These are phyloP conservation scores for Myioborus miniatus DNA, from an alignment of 2,797 vertebrate genomes.

Conservation along the genomic window DNA sequence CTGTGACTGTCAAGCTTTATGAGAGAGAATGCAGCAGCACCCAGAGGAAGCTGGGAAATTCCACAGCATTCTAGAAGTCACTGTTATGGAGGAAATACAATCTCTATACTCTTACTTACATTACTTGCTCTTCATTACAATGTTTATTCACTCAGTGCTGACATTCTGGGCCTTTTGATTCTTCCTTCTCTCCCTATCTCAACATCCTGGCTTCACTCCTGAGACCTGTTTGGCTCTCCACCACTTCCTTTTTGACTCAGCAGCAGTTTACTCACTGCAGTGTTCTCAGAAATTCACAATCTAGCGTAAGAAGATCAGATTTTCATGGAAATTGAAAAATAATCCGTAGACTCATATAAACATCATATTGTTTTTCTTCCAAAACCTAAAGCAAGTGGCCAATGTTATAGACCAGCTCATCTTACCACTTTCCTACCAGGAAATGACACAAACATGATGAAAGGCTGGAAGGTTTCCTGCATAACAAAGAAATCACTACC, in stretches of 20 bases:
- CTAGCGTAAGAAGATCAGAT: background rate
- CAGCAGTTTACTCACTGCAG: background rate
- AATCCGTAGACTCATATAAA: background rate
- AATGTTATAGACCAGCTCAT: background rate
- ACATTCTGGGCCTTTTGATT: background rate
- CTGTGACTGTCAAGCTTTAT: background rate
- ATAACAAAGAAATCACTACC: background rate
- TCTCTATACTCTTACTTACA: background rate
- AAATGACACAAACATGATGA: background rate
- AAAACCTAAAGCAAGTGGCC: background rate
- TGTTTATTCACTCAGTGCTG: background rate
- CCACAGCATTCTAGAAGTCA: background rate
- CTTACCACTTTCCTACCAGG: background rate
- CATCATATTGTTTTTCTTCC: background rate
- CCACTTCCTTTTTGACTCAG: background rate
- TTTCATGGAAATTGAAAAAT: background rate
- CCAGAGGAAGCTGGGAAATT: background rate
- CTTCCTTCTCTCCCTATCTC: background rate
- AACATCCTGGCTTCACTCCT: background rate
- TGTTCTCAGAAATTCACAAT: background rate
- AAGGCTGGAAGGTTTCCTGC: background rate
- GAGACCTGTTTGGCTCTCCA: background rate
- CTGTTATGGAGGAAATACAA: background rate
- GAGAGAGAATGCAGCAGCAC: background rate
- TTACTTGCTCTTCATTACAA: background rate